Evolutionary conservation across 2,113 vertebrate genomes (phyloP).

Genomic region (Microcebus lehilahytsara): DNA sequence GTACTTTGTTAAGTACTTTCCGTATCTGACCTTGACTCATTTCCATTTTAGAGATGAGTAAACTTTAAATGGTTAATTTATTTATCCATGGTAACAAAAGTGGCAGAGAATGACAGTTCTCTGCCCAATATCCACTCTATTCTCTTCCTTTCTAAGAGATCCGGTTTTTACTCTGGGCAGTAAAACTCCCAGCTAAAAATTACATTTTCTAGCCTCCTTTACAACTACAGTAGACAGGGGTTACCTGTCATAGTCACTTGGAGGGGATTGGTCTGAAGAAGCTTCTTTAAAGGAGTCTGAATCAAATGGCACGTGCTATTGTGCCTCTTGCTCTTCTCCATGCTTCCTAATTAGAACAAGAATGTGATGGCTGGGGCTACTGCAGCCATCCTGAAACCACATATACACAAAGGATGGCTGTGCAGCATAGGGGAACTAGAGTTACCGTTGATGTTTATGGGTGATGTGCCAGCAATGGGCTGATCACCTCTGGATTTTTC

Average conservation of each 20-base stretch:
- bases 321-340: neutral
- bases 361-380: neutral
- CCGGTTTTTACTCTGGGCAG: neutral
- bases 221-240: neutral
- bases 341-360: neutral
- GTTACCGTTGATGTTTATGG: neutral
- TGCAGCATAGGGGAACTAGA: neutral
- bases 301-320: neutral
- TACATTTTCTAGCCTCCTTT: neutral
- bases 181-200: conserved; percentile 10
- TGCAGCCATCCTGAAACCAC: neutral
- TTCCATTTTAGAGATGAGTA: conserved; percentile 4
- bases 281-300: neutral
- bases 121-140: neutral
- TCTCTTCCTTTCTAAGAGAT: neutral
- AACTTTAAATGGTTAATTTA: neutral
- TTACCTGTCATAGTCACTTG: neutral
- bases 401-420: neutral
- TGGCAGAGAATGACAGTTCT: neutral
- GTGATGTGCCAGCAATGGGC: neutral
- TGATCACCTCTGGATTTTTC: neutral
- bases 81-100: neutral
- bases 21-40: neutral
- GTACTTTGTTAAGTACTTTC: neutral
- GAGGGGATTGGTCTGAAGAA: neutral